Base-by-base conservation (phyloP, 2,888 invertebrate genomes). In the Heteromyza rotundicornis region DNA sequence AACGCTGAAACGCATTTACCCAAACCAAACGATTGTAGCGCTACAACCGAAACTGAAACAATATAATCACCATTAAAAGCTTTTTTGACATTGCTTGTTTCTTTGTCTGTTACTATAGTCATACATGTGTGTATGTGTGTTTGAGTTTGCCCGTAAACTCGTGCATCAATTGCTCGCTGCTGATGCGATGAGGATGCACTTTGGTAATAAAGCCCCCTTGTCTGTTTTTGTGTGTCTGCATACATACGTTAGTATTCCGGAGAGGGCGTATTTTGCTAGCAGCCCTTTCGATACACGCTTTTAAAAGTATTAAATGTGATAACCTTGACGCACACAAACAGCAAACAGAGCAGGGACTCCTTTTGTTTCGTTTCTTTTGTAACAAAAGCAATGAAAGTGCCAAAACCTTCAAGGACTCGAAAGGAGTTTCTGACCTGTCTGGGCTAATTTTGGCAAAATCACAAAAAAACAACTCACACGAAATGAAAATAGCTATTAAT, bases 1-100 rank as follows among this genome's bases (percentile, higher is more conserved):
- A 17, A 17, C 63, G 19, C 60, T 47, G 53, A 40, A n/a, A 40
- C 40, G 12, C 10, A 27, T 40, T 32, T 32, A 40, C n/a, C n/a
- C 40, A n/a, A 10, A 7, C 5, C 40, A 40, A 40, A 40, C 40
- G 40, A 40, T 40, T 40, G 40, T 40, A n/a, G 40, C 14, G 40
- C n/a, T 40, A n/a, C 40, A 40, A 40, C 40, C 14, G 40, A 40
- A 40, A n/a, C 10, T 40, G 40, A 70, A 73, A 77, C 77, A 75
- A 75, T 76, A 77, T 76, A 77, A 77, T 77, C 76, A 71, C 69
- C 75, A 75, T 77, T 76, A 72, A 76, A 76, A 72, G 75, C 74
- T 72, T 47, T 76, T 74, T 72, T 75, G 74, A 74, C 76, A 75
- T 76, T 68, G 72, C 73, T 47, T 17, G 47, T 47, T 47, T 47